Base-by-base conservation (phyloP, 2,888 invertebrate species). In the Xestoiulus laeticollis region DNA sequence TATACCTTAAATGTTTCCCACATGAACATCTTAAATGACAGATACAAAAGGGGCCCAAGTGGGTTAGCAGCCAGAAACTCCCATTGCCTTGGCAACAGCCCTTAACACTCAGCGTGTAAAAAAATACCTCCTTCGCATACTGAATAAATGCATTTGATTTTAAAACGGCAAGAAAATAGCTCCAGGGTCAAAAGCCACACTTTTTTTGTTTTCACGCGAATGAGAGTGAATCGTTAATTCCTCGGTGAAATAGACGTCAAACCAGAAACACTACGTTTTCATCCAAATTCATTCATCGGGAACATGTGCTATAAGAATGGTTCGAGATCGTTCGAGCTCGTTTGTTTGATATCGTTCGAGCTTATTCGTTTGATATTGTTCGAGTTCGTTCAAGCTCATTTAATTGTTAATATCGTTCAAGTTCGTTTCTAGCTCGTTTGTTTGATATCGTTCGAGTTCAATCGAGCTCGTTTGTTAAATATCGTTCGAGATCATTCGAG, bases 11-110 rank as follows among this genome's bases (percentile, higher is more conserved):
- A 68, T 68, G 59, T 68, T 68, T 22, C 59, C 59, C 59, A 68
- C 59, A 68, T 68, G 59, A 22, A 68, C 59, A 26, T 68, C 22
- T 68, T 26, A 68, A 68, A 68, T 8, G 59, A 68, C 59, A 68
- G 59, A 68, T 68, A 68, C 59, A 68, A 68, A 68, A 68, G 59
- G 59, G 22, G 59, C 59, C 59, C 59, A 22, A 22, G 59, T 68
- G 59, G 59, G n/a, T 68, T 22, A 19, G 10, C 5, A 68, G 22
- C 22, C 59, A 68, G 59, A 68, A 68, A 68, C 22, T 22, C 59
- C 59, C 12, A 26, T 68, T 26, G 59, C 59, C 59, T 22, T 68
- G 59, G 22, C 59, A 68, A 68, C 59, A 22, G 59, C 19, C 22
- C 53, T 38, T 53, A 19, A 53, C n/a, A n/a, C 53, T 53, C 53